phyloP scores from a whole-genome alignment of 2,113 vertebrate genomes.

The Hystrix cristata region DNA sequence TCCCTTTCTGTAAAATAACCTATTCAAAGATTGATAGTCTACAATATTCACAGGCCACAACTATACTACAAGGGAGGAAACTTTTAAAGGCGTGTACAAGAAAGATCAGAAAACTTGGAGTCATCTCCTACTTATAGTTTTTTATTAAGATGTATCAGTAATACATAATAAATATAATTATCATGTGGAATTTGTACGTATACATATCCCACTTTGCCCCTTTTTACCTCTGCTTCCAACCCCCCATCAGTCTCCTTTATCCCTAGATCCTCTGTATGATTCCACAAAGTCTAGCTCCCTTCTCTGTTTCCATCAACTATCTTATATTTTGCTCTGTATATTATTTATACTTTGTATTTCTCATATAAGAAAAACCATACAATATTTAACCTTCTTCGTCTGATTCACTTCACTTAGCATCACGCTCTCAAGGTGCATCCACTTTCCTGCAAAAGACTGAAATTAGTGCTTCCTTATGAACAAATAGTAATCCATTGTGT shows the following conservation, averaged over 20 bases:
- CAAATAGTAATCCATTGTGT: not conserved
- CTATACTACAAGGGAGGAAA: not conserved
- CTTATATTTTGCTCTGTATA: not conserved
- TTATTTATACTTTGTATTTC: not conserved
- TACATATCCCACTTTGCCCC: not conserved
- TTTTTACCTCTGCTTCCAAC: not conserved
- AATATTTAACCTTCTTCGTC: not conserved
- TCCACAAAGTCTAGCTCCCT: not conserved
- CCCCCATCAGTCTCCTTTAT: not conserved
- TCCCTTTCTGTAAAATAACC: not conserved
- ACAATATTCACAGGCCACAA: not conserved
- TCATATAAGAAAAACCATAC: not conserved
- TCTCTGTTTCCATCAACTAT: not conserved
- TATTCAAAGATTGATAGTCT: not conserved
- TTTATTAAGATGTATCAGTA: no score
- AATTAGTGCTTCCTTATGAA: not conserved
- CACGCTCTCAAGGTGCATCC: no score
- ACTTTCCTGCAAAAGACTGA: not conserved
- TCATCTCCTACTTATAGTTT: not conserved
- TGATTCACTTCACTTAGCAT: not conserved
- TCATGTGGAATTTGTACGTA: not conserved
- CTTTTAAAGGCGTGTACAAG: not conserved
- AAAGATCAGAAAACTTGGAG: not conserved
- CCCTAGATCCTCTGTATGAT: not conserved
- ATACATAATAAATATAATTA: not conserved